These are phyloP conservation scores for Sycophila sp. DNA, from an alignment of 1,140 invertebrate genomes.

Conservation along the genomic window DNA sequence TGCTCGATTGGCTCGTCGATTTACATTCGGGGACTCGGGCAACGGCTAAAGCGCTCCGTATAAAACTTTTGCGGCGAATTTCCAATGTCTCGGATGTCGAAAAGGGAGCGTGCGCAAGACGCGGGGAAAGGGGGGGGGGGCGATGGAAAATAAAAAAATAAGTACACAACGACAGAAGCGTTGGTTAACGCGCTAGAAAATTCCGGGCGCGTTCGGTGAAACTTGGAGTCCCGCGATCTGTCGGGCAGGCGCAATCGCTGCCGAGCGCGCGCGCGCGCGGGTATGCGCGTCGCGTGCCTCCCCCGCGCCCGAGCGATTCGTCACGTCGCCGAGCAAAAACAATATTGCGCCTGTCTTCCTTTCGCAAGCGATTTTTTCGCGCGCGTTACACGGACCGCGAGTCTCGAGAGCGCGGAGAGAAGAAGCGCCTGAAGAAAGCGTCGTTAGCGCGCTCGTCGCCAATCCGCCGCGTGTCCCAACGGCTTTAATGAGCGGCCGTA, in stretches of 20 bases:
- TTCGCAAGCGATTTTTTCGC: background rate
- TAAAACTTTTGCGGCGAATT: background rate
- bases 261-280: background rate
- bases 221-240: slow-evolving; percentile 50
- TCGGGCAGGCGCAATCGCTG: slow-evolving; percentile 43
- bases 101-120: background rate
- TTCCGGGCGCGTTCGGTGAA: slow-evolving; percentile 55
- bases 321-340: slow-evolving; percentile 9
- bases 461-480: too few relatives aligned
- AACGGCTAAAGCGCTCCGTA: too few relatives aligned
- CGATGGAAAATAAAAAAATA: background rate
- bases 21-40: too few relatives aligned
- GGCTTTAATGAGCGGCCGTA: background rate
- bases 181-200: slow-evolving; percentile 32
- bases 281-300: background rate
- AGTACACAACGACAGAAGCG: background rate
- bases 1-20: too few relatives aligned
- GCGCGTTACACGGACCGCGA: background rate
- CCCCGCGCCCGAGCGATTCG: slow-evolving; percentile 3
- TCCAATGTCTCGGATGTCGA: background rate
- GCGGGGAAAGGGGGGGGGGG: background rate
- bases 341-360: slow-evolving; percentile 3
- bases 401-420: background rate
- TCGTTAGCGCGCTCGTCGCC: too few relatives aligned
- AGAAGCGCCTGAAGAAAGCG: slow-evolving; percentile 11